These are phyloP conservation scores for Anthrax anthrax DNA, from an alignment of 2,888 invertebrate species.

Conservation along the genomic window DNA sequence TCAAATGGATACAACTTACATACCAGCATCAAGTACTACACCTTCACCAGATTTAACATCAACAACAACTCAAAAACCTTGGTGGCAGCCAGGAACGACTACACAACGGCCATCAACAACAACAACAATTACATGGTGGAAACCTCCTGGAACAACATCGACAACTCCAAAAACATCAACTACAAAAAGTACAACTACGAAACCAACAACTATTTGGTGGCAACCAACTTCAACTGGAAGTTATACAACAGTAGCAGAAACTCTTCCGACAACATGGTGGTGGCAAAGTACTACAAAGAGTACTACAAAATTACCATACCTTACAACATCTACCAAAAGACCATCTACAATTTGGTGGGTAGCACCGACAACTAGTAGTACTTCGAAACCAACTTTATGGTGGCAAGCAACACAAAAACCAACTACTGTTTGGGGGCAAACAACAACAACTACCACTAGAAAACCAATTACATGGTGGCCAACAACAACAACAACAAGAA, in stretches of 20 bases:
- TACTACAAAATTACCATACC: neutral
- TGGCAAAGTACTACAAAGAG: constrained; percentile 3
- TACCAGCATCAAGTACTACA: constrained; percentile 5
- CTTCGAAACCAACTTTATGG: neutral
- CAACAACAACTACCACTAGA: neutral
- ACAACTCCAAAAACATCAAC: neutral
- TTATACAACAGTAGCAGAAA: neutral
- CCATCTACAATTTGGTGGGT: constrained; percentile 19
- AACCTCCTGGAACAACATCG: neutral
- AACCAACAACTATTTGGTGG: constrained; percentile 11
- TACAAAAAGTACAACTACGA: constrained; percentile 9
- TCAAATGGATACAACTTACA: constrained; percentile 8
- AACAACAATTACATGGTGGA: constrained; percentile 4
- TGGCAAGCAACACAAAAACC: neutral
- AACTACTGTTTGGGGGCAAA: neutral
- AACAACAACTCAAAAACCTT: neutral
- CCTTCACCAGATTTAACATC: constrained; percentile 1
- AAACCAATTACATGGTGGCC: constrained; percentile 7
- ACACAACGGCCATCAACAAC: constrained; percentile 1
- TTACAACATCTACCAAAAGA: constrained; percentile 1
- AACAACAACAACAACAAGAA: constrained; percentile 4
- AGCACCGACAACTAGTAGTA: constrained; percentile 5
- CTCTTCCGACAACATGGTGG: neutral
- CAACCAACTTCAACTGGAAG: constrained; percentile 12
- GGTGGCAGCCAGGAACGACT: constrained; percentile 5